Percentiles rank a stretch among this genome's conserved stretches.
Evolutionary conservation across 2,113 vertebrate species (phyloP).

Genomic region (Actenoides lindsayi): DNA sequence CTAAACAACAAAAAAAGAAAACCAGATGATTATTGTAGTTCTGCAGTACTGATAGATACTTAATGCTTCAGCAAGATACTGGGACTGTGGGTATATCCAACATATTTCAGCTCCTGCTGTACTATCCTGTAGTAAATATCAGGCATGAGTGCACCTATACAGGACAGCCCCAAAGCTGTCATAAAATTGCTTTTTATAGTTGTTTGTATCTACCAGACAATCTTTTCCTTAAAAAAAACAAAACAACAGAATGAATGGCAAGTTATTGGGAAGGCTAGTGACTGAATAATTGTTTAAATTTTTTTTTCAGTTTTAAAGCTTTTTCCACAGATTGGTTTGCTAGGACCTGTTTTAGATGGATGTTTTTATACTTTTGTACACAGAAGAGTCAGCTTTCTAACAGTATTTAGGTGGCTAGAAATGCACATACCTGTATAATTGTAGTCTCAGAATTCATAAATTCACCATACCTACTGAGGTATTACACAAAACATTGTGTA

Average conservation of each 20-base stretch:
- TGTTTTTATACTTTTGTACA: not conserved
- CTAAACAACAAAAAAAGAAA: too few relatives aligned
- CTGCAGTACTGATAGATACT: not conserved
- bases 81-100: rapidly evolving
- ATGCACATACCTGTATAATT: not conserved
- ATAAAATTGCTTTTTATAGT: not conserved
- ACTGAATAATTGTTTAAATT: not conserved
- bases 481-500: not conserved
- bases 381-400: not conserved
- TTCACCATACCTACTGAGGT: not conserved
- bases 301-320: not conserved
- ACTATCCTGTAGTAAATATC: not conserved
- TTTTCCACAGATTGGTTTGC: not conserved
- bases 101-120: not conserved
- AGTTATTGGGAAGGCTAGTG: not conserved
- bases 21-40: not conserved
- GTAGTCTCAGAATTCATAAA: not conserved
- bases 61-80: not conserved
- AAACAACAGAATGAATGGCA: not conserved
- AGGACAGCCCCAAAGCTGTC: not conserved
- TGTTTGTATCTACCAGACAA: not conserved
- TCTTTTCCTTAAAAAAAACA: not conserved
- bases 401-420: not conserved
- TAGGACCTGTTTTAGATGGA: not conserved
- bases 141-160: not conserved